These are phyloP conservation scores for Diachasma alloeum DNA, from an alignment of 1,140 invertebrate genomes.

Conservation along the genomic window DNA sequence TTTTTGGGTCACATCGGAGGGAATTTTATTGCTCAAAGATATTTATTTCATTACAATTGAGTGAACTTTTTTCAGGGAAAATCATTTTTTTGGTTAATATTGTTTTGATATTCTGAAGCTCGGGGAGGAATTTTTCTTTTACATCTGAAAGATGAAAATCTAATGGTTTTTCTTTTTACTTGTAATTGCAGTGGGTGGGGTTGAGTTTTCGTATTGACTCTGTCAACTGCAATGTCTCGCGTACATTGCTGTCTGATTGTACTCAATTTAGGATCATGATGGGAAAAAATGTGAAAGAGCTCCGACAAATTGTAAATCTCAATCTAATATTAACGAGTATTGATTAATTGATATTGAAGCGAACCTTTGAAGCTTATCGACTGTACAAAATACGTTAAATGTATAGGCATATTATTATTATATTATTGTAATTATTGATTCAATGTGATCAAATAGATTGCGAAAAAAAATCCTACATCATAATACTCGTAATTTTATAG, in stretches of 20 bases:
- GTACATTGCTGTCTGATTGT: background rate
- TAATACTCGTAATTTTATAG: constrained; percentile 49
- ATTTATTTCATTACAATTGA: constrained; percentile 32
- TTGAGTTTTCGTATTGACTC: constrained; percentile 34
- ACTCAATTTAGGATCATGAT: background rate
- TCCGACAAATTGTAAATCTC: constrained; percentile 31
- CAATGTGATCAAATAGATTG: constrained; percentile 37
- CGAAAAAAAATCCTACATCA: constrained; percentile 25
- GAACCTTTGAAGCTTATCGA: constrained; percentile 50
- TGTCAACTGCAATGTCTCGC: constrained; percentile 22
- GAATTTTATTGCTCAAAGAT: constrained; percentile 36
- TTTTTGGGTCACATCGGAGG: background rate
- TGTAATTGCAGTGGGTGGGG: constrained; percentile 27
- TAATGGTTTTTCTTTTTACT: background rate
- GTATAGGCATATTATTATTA: constrained; percentile 41
- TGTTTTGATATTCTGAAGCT: background rate
- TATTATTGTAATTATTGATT: constrained; percentile 47
- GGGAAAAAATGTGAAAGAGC: constrained; percentile 6
- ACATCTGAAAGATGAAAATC: background rate
- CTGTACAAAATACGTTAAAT: constrained; percentile 57
- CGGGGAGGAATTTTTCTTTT: background rate
- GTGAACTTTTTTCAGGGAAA: background rate
- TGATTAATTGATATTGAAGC: constrained; percentile 34
- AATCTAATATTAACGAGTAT: constrained; percentile 18
- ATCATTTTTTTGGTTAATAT: background rate